Conservation (phyloP, 2,113 vertebrate species). For the Platanista minor region DNA sequence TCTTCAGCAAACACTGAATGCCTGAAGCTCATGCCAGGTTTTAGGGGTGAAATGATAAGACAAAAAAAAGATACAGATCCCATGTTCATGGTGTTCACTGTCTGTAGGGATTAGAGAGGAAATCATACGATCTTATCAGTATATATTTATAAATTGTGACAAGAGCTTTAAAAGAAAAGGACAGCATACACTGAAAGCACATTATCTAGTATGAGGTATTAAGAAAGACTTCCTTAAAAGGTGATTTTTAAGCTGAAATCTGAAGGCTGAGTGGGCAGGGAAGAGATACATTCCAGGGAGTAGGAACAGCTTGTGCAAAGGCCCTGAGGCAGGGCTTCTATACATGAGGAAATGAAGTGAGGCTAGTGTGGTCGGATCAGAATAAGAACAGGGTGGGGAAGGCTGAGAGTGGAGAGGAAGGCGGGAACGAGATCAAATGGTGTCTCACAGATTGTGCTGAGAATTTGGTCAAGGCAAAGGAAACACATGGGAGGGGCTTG, state of each 20-base stretch:
- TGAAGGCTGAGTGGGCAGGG: not conserved
- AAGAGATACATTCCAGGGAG: not conserved
- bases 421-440: not conserved
- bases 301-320: not conserved
- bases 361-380: not conserved
- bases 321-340: not conserved
- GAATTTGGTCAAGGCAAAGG: not conserved
- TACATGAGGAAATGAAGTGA: not conserved
- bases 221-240: no score
- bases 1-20: no score
- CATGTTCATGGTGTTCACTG: not conserved
- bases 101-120: not conserved
- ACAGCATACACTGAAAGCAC: no score
- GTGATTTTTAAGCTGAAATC: not conserved
- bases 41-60: not conserved
- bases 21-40: not conserved
- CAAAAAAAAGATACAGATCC: not conserved
- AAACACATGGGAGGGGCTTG: not conserved
- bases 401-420: not conserved
- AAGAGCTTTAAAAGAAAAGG: no score
- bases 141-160: no score
- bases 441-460: not conserved
- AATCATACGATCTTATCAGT: no score
- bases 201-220: no score
- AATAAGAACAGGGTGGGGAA: not conserved